These are phyloP conservation scores for Colletes collaris DNA, from an alignment of 2,888 invertebrate genomes.

Conservation along the genomic window DNA sequence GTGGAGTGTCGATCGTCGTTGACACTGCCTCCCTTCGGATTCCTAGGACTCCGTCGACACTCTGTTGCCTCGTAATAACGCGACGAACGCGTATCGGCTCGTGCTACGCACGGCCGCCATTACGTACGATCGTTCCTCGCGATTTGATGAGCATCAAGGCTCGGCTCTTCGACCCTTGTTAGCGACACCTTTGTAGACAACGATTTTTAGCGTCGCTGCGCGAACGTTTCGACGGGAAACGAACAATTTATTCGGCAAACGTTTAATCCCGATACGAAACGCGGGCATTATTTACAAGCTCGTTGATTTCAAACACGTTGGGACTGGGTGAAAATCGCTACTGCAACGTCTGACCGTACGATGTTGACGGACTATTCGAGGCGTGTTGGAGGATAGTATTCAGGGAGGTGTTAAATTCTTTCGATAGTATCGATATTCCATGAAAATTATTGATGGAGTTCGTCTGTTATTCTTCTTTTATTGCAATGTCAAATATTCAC, in stretches of 20 bases:
- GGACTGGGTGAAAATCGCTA: not conserved
- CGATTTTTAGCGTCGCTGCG: constrained; percentile 18
- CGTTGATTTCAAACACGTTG: not conserved
- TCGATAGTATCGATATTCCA: too few species aligned
- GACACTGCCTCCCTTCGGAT: constrained; percentile 12
- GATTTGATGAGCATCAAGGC: constrained; percentile 22
- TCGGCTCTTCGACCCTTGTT: constrained; percentile 13
- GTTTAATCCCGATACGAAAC: not conserved
- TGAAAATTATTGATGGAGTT: too few species aligned
- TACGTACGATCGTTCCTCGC: not conserved
- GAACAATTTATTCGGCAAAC: constrained; percentile 12
- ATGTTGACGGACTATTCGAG: not conserved
- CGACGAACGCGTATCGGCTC: not conserved
- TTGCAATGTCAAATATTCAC: too few species aligned
- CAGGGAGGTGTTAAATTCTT: too few species aligned
- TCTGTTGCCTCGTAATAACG: constrained; percentile 31
- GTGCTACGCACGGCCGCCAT: not conserved
- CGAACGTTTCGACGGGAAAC: not conserved
- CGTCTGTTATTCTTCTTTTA: too few species aligned
- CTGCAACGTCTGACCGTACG: not conserved
- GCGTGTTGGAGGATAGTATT: not conserved
- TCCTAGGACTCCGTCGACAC: constrained; percentile 39
- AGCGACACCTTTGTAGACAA: constrained; percentile 20
- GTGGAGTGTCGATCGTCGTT: constrained; percentile 11
- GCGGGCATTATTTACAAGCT: constrained; percentile 1